These are phyloP conservation scores for Cydia strobilella DNA, from an alignment of 1,140 invertebrate genomes.

Conservation along the genomic window DNA sequence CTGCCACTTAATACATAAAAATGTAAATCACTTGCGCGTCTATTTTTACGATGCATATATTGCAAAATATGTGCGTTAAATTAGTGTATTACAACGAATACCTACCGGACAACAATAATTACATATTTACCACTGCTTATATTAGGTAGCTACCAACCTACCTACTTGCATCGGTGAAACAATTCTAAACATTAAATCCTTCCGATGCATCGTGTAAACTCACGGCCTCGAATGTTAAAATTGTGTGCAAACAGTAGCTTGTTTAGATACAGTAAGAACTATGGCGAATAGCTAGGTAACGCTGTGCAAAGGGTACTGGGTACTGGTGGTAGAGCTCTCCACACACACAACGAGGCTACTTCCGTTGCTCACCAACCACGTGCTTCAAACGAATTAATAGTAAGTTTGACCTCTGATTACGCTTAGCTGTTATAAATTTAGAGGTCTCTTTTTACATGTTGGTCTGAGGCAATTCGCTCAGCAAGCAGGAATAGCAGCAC, in stretches of 20 bases:
- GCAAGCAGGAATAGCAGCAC: conserved; percentile 15
- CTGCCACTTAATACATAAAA: no score
- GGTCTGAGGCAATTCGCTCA: neutral
- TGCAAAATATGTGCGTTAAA: neutral
- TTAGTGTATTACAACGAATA: neutral
- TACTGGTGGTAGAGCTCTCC: conserved; percentile 9
- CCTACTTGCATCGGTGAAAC: neutral
- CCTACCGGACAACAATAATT: conserved; percentile 3
- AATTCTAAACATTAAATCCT: conserved; percentile 10
- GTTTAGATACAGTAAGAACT: neutral
- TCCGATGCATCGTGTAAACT: conserved; percentile 15
- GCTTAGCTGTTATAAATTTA: neutral
- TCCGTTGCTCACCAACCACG: neutral
- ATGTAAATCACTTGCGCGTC: neutral
- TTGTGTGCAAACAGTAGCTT: conserved; percentile 4
- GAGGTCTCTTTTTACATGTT: neutral
- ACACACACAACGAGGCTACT: neutral
- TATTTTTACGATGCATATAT: neutral
- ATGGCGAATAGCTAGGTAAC: conserved; percentile 7
- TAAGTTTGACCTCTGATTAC: neutral
- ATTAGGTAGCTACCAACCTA: neutral
- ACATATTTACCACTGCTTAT: neutral
- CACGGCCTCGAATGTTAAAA: conserved; percentile 13
- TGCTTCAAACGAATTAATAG: neutral
- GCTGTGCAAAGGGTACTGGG: conserved; percentile 10